These are phyloP conservation scores for Caprella mutica DNA, from an alignment of 2,888 invertebrate species.

Conservation along the genomic window DNA sequence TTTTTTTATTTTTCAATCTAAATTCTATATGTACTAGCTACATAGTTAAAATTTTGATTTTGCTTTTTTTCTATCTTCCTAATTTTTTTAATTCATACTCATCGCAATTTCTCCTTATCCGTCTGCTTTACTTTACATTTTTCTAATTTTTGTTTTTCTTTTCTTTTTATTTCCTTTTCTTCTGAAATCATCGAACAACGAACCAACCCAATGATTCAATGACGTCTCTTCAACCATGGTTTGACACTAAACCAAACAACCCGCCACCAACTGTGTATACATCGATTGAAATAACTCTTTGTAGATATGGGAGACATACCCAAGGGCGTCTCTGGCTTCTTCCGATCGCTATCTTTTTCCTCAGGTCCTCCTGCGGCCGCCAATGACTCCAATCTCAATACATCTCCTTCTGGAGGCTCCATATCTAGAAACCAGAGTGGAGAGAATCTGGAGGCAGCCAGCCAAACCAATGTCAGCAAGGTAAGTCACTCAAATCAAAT, in stretches of 20 bases:
- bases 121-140: not conserved
- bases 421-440: conserved; percentile 69
- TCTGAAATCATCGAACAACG: too few species aligned
- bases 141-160: conserved; percentile 4
- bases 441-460: conserved; percentile 46
- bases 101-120: not conserved
- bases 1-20: too few species aligned
- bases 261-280: too few species aligned
- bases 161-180: not conserved
- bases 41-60: too few species aligned
- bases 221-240: too few species aligned
- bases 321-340: conserved; percentile 29
- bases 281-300: too few species aligned
- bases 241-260: too few species aligned
- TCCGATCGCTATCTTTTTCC: conserved; percentile 33
- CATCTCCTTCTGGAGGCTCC: conserved; percentile 69
- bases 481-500: too few species aligned
- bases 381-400: conserved; percentile 47
- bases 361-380: conserved; percentile 8
- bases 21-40: too few species aligned
- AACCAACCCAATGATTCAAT: too few species aligned
- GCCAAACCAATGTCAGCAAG: not conserved
- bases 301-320: not conserved
- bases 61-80: not conserved
- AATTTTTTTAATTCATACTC: not conserved